Evolutionary conservation across 1,140 invertebrate genomes (phyloP).

Genomic region (Nixonia krombeini): DNA sequence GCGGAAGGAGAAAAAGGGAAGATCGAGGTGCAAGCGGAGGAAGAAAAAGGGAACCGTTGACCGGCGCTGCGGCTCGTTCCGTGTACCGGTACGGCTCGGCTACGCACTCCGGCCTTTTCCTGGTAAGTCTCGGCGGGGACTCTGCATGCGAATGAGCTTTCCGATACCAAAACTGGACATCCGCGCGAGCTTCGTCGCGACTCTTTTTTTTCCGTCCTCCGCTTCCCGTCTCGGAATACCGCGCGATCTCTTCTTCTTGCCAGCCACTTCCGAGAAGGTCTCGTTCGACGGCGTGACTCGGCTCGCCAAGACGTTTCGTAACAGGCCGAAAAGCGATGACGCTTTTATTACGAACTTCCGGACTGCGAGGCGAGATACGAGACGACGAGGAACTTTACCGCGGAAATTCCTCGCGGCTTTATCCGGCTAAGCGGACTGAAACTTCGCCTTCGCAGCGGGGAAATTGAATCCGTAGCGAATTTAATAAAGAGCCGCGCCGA

Average conservation of each 20-base stretch:
- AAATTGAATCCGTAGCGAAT: conserved; percentile 49
- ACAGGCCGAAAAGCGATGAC: conserved; percentile 23
- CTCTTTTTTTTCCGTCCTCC: conserved; percentile 4
- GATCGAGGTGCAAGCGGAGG: conserved; percentile 16
- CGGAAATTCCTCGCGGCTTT: conserved; percentile 18
- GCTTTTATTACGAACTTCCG: conserved; percentile 36
- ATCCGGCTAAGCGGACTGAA: conserved; percentile 8
- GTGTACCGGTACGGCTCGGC: conserved; percentile 28
- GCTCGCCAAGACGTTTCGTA: conserved; percentile 2
- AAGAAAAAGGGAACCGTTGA: conserved; percentile 10
- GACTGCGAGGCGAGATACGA: conserved; percentile 2
- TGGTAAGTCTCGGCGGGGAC: conserved; percentile 44
- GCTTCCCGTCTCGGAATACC: neutral
- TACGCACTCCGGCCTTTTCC: conserved; percentile 34
- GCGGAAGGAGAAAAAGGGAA: neutral
- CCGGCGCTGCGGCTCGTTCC: conserved; percentile 18
- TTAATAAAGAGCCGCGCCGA: conserved; percentile 32
- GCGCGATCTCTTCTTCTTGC: conserved; percentile 15
- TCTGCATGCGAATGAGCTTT: conserved; percentile 60
- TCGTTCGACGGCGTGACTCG: neutral
- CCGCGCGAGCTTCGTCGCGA: conserved; percentile 4
- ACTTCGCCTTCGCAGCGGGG: conserved; percentile 7
- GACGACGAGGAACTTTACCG: conserved; percentile 17
- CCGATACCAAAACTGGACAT: conserved; percentile 58
- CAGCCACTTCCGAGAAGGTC: neutral